Evolutionary conservation across 2,113 vertebrate species (phyloP), one percentile per base, ranked within the genome.

Genomic region (Ictidomys tridecemlineatus): DNA sequence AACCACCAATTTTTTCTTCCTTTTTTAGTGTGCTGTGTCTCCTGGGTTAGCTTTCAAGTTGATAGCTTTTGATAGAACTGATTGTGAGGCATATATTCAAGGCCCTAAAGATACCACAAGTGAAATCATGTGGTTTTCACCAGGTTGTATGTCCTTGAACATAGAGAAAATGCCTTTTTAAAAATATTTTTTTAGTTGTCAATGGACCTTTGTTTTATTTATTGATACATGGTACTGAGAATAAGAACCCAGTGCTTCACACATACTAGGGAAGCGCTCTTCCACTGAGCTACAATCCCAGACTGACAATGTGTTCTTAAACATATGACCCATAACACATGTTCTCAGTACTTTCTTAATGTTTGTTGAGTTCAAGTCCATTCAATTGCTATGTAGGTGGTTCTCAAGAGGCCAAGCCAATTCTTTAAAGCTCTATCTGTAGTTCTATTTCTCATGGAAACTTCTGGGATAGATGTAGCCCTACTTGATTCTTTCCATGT

Each of bases 361-460:
- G 22, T 80, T 79, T 73, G 85, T 37, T 94, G 34, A 61, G 16
- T 37, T 77, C 20, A 96, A 87, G 61, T 78, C 22, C 22, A 53
- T 89, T 51, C 6, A 65, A 67, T 28, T 87, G 5, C 53, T 87
- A 51, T 83, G 14, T 32, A 86, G 61, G 70, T 79, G 13, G 1
- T 69, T 93, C 34, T 14, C 53, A 77, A 42, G 65, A 22, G 51
- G 4, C 22, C 37, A 74, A 61, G 18, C 26, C 22, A 4, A 70
- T 92, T 87, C 28, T n/a, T 58, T 93, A 24, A 82, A 91, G 9
- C 34, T 86, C 24, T 79, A 12, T 63, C 28, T 93, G 10, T 1
- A 77, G 39, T 58, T 95, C 8, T 63, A 11, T 91, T 91, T 93
- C 6, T 87, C 34, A 78, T 80, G 28, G n/a, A 95, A 88, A 80